A percentile compares a stretch with the other conserved stretches of the same genome.
Conservation (phyloP, 2,113 vertebrate species). For the Calyptomena viridis region DNA sequence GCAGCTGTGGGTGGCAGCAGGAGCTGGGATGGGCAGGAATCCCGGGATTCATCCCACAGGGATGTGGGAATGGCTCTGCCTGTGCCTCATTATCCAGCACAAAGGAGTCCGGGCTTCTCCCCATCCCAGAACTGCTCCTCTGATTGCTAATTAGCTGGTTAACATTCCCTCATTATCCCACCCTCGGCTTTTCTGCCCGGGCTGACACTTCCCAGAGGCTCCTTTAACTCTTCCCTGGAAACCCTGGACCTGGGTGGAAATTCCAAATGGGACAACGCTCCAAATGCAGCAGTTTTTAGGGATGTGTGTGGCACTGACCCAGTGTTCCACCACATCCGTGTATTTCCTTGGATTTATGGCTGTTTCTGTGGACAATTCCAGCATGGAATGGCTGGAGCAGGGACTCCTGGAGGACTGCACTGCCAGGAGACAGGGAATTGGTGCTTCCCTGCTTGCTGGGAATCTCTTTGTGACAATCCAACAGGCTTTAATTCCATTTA, state of each 20-base stretch:
- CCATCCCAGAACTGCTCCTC: neutral
- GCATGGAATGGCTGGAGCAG: neutral
- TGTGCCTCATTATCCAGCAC: accelerated
- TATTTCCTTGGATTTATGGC: neutral
- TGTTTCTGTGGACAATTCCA: neutral
- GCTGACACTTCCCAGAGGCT: neutral
- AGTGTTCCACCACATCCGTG: accelerated
- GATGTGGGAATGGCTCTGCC: accelerated
- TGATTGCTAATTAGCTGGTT: neutral
- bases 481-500: neutral
- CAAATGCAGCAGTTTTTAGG: accelerated
- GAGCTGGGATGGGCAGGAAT: accelerated
- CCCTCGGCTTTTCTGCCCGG: neutral
- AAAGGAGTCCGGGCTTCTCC: neutral
- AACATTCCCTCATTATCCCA: constrained; percentile 9
- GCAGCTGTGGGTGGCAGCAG: neutral
- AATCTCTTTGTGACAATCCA: too few relatives aligned
- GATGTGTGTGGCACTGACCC: accelerated
- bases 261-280: accelerated
- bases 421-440: neutral
- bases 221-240: accelerated
- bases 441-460: neutral
- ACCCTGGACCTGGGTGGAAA: neutral
- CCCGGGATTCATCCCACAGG: too few relatives aligned
- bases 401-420: neutral